Conservation (phyloP, 2,888 invertebrate species). For the Phragmatobia fuliginosa region DNA sequence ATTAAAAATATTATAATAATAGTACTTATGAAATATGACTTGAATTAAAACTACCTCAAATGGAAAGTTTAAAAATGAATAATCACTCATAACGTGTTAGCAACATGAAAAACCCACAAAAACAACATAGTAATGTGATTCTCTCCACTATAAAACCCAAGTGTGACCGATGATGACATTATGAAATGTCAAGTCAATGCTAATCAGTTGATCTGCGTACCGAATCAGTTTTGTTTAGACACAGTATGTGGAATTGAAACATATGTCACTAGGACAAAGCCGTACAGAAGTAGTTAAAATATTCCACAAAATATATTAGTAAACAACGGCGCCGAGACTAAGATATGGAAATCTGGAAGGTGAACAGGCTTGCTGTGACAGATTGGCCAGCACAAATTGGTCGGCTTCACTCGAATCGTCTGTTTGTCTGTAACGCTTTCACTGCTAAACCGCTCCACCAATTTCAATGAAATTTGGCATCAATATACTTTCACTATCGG, state of each 20-base stretch:
- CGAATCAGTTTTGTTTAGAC: constrained; percentile 31
- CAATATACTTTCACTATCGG: no score
- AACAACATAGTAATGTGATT: constrained; percentile 9
- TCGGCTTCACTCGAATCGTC: no score
- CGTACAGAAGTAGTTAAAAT: constrained; percentile 21
- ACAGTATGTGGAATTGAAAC: constrained; percentile 21
- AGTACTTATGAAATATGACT: no score
- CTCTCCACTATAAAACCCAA: constrained; percentile 10
- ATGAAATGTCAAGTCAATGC: constrained; percentile 33
- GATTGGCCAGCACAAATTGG: not conserved
- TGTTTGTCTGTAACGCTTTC: no score
- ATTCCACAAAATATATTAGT: not conserved
- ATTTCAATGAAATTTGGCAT: no score
- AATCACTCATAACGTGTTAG: not conserved
- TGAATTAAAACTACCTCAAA: no score
- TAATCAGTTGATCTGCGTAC: constrained; percentile 31
- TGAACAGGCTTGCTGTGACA: not conserved
- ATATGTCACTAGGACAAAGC: constrained; percentile 41
- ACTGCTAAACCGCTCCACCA: no score
- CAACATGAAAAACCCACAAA: not conserved
- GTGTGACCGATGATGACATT: constrained; percentile 13
- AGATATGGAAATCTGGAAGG: not conserved
- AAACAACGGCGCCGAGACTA: not conserved
- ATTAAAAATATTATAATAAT: no score
- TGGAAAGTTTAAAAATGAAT: no score